Conservation (phyloP, 2,888 invertebrate species). For the Epistrophe grossulariae region DNA sequence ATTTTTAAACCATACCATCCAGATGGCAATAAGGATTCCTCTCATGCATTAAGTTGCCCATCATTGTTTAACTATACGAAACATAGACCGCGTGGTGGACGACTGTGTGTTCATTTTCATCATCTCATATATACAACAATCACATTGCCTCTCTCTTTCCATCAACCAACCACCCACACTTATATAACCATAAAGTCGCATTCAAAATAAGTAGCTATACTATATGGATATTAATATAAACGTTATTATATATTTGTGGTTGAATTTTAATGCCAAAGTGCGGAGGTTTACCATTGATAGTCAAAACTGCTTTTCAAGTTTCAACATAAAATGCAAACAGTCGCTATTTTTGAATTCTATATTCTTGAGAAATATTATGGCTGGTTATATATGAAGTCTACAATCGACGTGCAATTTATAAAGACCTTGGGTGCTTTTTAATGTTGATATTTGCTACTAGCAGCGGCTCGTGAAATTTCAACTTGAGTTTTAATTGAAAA, state of each 20-base stretch:
- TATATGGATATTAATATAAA: neutral
- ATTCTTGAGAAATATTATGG: neutral
- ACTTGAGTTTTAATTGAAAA: conserved; percentile 28
- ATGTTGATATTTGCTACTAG: conserved; percentile 22
- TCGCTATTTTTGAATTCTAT: conserved; percentile 1
- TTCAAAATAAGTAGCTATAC: conserved; percentile 5
- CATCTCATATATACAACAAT: neutral
- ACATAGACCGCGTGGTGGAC: neutral
- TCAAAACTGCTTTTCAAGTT: conserved; percentile 8
- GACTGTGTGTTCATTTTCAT: conserved; percentile 29
- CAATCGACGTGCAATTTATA: neutral
- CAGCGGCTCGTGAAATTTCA: conserved; percentile 19
- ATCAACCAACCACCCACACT: neutral
- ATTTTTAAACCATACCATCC: conserved; percentile 53
- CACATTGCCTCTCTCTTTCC: neutral
- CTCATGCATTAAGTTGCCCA: conserved; percentile 33
- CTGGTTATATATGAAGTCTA: neutral
- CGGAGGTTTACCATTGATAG: neutral
- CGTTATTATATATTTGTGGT: conserved; percentile 5
- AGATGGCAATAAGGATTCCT: conserved; percentile 36
- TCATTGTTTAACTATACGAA: conserved; percentile 47
- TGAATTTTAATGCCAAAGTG: conserved; percentile 10
- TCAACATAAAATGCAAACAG: conserved; percentile 21
- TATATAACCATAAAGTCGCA: neutral
- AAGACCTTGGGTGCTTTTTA: conserved; percentile 1